A percentile compares a stretch with the other conserved stretches of the same genome.
phyloP scores from a whole-genome alignment of 1,140 invertebrate genomes.

The Sinella curviseta region DNA sequence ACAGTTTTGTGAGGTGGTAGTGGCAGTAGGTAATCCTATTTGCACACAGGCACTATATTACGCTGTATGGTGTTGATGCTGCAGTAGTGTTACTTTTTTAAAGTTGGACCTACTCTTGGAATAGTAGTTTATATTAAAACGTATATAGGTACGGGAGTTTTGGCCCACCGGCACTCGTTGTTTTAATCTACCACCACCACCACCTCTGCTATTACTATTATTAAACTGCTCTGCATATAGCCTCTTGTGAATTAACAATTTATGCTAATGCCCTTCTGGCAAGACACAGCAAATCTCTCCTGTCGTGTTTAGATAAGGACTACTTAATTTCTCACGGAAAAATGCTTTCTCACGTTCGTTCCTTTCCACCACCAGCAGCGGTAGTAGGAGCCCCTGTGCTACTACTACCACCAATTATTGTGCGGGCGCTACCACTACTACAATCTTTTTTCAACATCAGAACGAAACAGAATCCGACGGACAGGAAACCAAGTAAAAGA shows the following conservation, averaged over 20 bases:
- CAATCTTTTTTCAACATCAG: background rate
- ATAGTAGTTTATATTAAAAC: too few relatives aligned
- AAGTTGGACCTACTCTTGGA: background rate
- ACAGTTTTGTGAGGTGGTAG: background rate
- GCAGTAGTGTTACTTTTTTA: background rate
- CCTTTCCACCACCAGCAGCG: background rate
- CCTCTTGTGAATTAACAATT: conserved; percentile 16
- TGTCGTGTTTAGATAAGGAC: conserved; percentile 23
- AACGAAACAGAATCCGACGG: background rate
- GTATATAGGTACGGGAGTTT: background rate
- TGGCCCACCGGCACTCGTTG: background rate
- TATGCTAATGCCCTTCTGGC: conserved; percentile 23
- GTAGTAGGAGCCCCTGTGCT: background rate
- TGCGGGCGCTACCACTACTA: too few relatives aligned
- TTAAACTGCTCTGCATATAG: too few relatives aligned
- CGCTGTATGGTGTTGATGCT: background rate
- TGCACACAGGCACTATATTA: background rate
- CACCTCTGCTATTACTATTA: too few relatives aligned
- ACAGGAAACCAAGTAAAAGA: too few relatives aligned
- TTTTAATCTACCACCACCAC: conserved; percentile 15
- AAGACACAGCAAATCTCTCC: conserved; percentile 17
- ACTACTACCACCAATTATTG: background rate
- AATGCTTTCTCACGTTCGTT: conserved; percentile 36
- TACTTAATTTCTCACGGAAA: conserved; percentile 27
- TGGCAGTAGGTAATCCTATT: conserved; percentile 4